Evolutionary conservation across 2,797 vertebrate species (phyloP).

Genomic region (Spinus pinus): DNA sequence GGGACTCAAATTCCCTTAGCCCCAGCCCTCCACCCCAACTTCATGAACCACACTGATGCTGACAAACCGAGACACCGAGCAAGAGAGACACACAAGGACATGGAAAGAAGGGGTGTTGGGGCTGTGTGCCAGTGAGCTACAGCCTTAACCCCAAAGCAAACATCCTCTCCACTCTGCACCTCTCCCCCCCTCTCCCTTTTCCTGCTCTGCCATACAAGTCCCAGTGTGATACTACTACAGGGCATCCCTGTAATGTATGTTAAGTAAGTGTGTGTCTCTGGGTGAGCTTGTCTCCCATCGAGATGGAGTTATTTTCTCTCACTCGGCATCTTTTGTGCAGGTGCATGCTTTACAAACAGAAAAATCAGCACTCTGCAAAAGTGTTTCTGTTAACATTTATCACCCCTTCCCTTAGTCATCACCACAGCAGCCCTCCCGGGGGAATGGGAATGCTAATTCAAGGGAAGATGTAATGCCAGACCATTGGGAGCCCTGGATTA

Average conservation of each 20-base stretch:
- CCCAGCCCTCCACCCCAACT: background rate
- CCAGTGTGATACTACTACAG: background rate
- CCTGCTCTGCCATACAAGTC: background rate
- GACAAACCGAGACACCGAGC: background rate
- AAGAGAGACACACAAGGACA: background rate
- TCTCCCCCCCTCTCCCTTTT: background rate
- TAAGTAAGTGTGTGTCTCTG: constrained; percentile 3
- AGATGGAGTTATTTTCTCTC: constrained; percentile 61
- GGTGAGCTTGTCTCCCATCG: constrained; percentile 19
- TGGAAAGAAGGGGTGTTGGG: background rate
- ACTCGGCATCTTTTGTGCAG: constrained; percentile 69
- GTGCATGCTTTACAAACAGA: constrained; percentile 69
- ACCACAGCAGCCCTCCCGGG: constrained; percentile 32
- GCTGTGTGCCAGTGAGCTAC: background rate
- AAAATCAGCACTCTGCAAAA: constrained; percentile 76
- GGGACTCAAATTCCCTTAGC: background rate
- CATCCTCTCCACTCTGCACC: background rate
- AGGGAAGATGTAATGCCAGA: constrained; percentile 62
- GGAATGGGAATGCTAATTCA: constrained; percentile 67
- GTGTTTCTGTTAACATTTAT: constrained; percentile 77
- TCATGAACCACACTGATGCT: background rate
- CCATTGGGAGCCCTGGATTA: constrained; percentile 25
- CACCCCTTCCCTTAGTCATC: constrained; percentile 75
- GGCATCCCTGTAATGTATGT: constrained; percentile 50
- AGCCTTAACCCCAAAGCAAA: background rate